phyloP scores from a whole-genome alignment of 2,113 vertebrate genomes.

The Hyaena hyaena region DNA sequence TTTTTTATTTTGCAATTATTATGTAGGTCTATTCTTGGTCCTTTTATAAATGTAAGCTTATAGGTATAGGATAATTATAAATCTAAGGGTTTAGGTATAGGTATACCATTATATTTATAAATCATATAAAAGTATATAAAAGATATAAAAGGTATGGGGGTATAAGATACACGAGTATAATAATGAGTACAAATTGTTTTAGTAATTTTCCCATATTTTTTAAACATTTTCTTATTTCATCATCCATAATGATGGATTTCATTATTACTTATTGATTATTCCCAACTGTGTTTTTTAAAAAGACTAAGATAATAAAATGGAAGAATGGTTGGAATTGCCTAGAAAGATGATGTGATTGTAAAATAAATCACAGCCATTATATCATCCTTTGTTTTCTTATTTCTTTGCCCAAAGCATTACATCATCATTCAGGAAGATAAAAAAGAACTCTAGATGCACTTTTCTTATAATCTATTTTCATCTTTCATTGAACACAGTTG shows the following conservation, averaged over 20 bases:
- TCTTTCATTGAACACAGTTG: constrained; percentile 35
- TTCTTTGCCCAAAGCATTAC: background rate
- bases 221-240: constrained; percentile 39
- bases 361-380: constrained; percentile 23
- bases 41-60: constrained; percentile 33
- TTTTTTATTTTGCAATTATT: background rate
- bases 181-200: background rate
- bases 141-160: background rate
- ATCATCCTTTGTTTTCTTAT: constrained; percentile 11
- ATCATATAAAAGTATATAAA: background rate
- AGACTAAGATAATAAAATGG: constrained; percentile 44
- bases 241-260: background rate
- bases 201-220: background rate
- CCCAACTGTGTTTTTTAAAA: background rate
- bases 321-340: constrained; percentile 15
- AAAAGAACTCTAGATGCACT: background rate
- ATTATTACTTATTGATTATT: constrained; percentile 5
- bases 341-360: background rate
- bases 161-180: background rate
- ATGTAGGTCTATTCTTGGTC: background rate
- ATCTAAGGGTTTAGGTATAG: background rate
- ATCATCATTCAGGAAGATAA: background rate
- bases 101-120: background rate
- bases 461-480: background rate
- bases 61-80: background rate